Evolutionary conservation across 1,140 invertebrate genomes (phyloP), one percentile per base, ranked within the genome.

Genomic region (Antheraea mylitta): DNA sequence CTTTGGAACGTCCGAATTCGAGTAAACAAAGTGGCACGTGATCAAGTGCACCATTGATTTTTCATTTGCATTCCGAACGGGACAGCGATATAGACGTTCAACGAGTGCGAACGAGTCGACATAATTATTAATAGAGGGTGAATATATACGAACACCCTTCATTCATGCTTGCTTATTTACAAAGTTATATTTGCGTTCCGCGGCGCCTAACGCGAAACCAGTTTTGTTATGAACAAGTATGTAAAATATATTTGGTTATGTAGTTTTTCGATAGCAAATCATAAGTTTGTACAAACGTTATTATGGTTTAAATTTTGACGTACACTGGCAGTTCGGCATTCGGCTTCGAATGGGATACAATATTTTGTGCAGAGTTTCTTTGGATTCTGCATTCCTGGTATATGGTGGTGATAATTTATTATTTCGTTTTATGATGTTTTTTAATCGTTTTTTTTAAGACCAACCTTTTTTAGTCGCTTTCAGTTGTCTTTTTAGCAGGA

Each of bases 41-140:
- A 83, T 80, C 80, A 82, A 63, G 77, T 84, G 82, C 76, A 79
- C 64, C 83, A 87, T 87, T 78, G 85, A 87, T 87, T 87, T 85
- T 85, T 85, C 83, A 87, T 87, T 85, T 87, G 78, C 82, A 87
- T 84, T 79, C 67, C 73, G 67, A 71, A 42, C 58, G 79, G 79
- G 85, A 85, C 67, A 62, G 76, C n/a, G 13, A 76, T 73, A 81
- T 13, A 8, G 22, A 30, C n/a, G 0, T 53, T 4, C 8, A 19
- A 42, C 38, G 70, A 16, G 80, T 72, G 76, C 58, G 80, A 86
- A 72, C 7, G 77, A 59, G 81, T 82, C 68, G 73, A 62, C 67
- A 59, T 77, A 78, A 75, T 84, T 86, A 83, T 81, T 81, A 83
- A 86, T 78, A 79, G 77, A 63, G 83, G 84, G 81, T 77, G 79